Conservation (phyloP, 2,113 vertebrate species). For the Pluvialis apricaria region DNA sequence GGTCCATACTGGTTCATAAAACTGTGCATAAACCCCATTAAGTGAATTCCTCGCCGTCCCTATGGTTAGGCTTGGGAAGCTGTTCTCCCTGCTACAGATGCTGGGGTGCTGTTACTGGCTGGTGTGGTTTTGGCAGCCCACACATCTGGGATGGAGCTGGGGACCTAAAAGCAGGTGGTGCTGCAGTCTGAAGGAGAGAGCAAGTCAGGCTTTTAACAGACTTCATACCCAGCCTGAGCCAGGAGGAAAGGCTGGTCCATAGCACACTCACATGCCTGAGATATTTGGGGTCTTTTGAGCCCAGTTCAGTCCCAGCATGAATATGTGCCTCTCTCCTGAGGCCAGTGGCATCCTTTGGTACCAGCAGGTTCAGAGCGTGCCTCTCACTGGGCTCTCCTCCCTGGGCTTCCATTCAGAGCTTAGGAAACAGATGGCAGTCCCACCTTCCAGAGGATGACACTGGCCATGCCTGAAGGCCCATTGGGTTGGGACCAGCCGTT, state of each 20-base stretch:
- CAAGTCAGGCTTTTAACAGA: neutral
- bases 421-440: neutral
- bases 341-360: neutral
- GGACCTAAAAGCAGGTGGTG: neutral
- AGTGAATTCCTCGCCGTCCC: neutral
- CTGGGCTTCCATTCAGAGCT: neutral
- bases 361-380: neutral
- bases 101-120: neutral
- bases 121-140: neutral
- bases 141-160: neutral
- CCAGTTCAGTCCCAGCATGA: neutral
- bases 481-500: neutral
- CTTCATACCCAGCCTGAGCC: neutral
- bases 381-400: neutral
- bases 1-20: neutral
- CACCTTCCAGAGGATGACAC: neutral
- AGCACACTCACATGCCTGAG: fast-evolving
- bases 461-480: neutral
- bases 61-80: neutral
- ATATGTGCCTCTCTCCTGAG: neutral
- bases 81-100: neutral
- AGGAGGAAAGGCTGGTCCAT: neutral
- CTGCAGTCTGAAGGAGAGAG: neutral
- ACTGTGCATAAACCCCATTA: neutral
- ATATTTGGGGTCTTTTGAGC: neutral